phyloP scores from a whole-genome alignment of 30 jellyfish, hydroid and myxozoan species.

The Aurelia sp. region DNA sequence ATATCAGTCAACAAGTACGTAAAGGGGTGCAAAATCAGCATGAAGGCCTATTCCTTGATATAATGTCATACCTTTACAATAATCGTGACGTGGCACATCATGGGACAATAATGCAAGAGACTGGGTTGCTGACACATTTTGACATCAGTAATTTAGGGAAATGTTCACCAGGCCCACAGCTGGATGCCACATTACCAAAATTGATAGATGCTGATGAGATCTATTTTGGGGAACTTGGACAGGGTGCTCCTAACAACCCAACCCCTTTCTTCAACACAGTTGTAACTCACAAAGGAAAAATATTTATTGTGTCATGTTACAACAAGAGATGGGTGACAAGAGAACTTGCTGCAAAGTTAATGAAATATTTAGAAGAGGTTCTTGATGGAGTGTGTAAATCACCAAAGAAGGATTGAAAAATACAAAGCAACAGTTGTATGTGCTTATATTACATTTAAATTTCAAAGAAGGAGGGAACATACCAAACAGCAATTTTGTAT shows the following conservation, averaged over 20 bases:
- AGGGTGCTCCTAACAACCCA: neutral
- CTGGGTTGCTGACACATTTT: slow-evolving; percentile 20
- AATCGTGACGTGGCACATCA: neutral
- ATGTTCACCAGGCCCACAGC: slow-evolving; percentile 42
- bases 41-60: neutral
- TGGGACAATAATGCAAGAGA: neutral
- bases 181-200: slow-evolving; percentile 24
- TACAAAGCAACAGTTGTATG: too few relatives aligned
- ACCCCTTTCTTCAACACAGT: slow-evolving; percentile 24
- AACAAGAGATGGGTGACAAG: slow-evolving; percentile 15
- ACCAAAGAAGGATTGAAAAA: too few relatives aligned
- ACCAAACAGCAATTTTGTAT: too few relatives aligned
- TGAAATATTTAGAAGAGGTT: slow-evolving; percentile 25
- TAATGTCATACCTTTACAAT: slow-evolving; percentile 6
- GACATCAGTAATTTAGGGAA: slow-evolving; percentile 46
- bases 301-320: slow-evolving; percentile 11
- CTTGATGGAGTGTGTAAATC: slow-evolving; percentile 7
- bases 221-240: slow-evolving; percentile 34
- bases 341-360: slow-evolving; percentile 10
- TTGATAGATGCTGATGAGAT: slow-evolving; percentile 46
- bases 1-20: neutral
- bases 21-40: neutral
- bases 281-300: slow-evolving; percentile 25
- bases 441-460: too few relatives aligned
- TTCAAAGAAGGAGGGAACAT: too few relatives aligned